phyloP scores from a whole-genome alignment of 2,888 invertebrate species.

The Microctonus hyperodae region DNA sequence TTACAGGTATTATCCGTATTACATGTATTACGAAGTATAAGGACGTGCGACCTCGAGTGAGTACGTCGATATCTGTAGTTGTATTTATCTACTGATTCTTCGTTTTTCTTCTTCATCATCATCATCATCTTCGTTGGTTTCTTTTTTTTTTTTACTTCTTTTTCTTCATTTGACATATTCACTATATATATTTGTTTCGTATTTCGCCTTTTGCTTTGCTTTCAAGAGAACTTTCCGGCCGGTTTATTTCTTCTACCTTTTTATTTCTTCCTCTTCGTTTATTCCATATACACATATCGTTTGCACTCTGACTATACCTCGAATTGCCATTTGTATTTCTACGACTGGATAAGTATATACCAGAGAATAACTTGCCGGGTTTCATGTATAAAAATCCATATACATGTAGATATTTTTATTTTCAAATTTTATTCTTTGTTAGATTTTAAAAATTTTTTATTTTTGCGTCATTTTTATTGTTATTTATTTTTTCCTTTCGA shows the following conservation, averaged over 20 bases:
- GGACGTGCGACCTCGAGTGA: constrained; percentile 56
- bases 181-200: constrained; percentile 34
- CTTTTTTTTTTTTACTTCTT: background rate
- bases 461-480: background rate
- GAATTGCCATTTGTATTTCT: constrained; percentile 26
- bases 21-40: constrained; percentile 59
- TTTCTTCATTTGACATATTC: constrained; percentile 21
- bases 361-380: background rate
- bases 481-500: background rate
- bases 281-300: constrained; percentile 30
- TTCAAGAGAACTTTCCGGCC: constrained; percentile 18
- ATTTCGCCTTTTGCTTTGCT: constrained; percentile 31
- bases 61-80: constrained; percentile 23
- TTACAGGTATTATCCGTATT: constrained; percentile 61
- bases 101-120: background rate
- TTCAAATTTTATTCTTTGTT: background rate
- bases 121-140: constrained; percentile 9
- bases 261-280: constrained; percentile 39
- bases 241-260: constrained; percentile 24
- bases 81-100: constrained; percentile 15
- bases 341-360: constrained; percentile 28
- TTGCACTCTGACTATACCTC: constrained; percentile 6
- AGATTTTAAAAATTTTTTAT: background rate
- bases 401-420: background rate
- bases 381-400: too few species aligned